phyloP scores from a whole-genome alignment of 2,888 invertebrate genomes.

The Ornithoptera alexandrae region DNA sequence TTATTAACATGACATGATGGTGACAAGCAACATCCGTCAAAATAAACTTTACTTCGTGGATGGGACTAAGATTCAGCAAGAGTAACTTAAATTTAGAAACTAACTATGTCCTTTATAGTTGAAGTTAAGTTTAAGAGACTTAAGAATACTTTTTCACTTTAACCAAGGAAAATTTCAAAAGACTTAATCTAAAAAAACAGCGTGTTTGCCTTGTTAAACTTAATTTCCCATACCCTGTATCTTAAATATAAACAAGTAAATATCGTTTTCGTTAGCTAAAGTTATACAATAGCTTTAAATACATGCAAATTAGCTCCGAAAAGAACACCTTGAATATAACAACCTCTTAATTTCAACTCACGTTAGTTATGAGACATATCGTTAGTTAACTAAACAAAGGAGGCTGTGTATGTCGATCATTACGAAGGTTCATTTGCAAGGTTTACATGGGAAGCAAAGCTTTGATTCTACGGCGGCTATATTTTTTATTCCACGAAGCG shows the following conservation, averaged over 20 bases:
- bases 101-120: too few relatives aligned
- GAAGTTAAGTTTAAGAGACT: too few relatives aligned
- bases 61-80: too few relatives aligned
- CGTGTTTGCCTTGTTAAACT: background rate
- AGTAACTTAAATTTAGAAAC: too few relatives aligned
- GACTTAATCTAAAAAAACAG: too few relatives aligned
- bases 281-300: conserved; percentile 3
- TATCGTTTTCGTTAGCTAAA: background rate
- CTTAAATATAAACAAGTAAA: background rate
- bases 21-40: too few relatives aligned
- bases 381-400: conserved; percentile 30
- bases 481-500: too few relatives aligned
- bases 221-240: background rate
- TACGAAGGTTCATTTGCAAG: conserved; percentile 18
- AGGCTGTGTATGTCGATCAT: conserved; percentile 32
- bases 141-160: too few relatives aligned
- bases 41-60: too few relatives aligned
- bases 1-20: too few relatives aligned
- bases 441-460: background rate
- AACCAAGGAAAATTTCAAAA: too few relatives aligned
- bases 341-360: conserved; percentile 43
- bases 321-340: conserved; percentile 36
- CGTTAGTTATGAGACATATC: conserved; percentile 32
- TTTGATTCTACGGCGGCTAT: background rate
- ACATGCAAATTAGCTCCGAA: conserved; percentile 16